A percentile compares a stretch with the other conserved stretches of the same genome.
These are phyloP conservation scores for Amphipoea oculea DNA, from an alignment of 2,888 invertebrate genomes.

Conservation along the genomic window DNA sequence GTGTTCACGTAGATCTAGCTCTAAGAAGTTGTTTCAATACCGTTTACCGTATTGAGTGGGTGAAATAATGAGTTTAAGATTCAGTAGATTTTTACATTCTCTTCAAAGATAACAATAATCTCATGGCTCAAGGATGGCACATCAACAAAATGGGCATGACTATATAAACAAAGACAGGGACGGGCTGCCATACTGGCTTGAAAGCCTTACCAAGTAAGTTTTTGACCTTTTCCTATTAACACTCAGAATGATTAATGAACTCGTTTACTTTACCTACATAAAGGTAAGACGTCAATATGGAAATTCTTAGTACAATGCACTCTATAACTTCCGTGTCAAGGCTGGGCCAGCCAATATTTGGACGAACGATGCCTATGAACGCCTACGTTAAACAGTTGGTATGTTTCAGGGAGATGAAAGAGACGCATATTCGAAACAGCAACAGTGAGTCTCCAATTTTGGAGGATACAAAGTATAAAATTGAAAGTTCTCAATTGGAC, in stretches of 20 bases:
- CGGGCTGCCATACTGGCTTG: constrained; percentile 82
- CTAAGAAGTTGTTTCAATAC: constrained; percentile 29
- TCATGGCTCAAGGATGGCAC: constrained; percentile 86
- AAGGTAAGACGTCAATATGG: constrained; percentile 68
- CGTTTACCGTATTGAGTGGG: constrained; percentile 36
- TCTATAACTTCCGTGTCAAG: constrained; percentile 74
- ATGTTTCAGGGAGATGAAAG: constrained; percentile 85
- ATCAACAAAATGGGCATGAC: constrained; percentile 81
- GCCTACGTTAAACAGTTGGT: constrained; percentile 24
- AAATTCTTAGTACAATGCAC: constrained; percentile 70
- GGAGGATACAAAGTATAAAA: constrained; percentile 69
- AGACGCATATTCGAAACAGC: constrained; percentile 81
- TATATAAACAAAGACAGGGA: constrained; percentile 78
- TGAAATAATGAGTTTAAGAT: constrained; percentile 55
- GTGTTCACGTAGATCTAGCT: constrained; percentile 33
- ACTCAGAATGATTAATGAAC: constrained; percentile 74
- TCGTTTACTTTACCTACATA: constrained; percentile 51
- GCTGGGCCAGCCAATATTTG: constrained; percentile 67
- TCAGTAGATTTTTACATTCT: constrained; percentile 51
- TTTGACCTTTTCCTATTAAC: constrained; percentile 48
- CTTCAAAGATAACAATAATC: constrained; percentile 68
- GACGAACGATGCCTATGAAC: constrained; percentile 19
- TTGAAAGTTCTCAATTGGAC: constrained; percentile 73
- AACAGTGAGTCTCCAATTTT: constrained; percentile 71
- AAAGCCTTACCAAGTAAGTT: constrained; percentile 86